Base-by-base conservation (phyloP, 2,888 invertebrate genomes). In the Aquatica leii region DNA sequence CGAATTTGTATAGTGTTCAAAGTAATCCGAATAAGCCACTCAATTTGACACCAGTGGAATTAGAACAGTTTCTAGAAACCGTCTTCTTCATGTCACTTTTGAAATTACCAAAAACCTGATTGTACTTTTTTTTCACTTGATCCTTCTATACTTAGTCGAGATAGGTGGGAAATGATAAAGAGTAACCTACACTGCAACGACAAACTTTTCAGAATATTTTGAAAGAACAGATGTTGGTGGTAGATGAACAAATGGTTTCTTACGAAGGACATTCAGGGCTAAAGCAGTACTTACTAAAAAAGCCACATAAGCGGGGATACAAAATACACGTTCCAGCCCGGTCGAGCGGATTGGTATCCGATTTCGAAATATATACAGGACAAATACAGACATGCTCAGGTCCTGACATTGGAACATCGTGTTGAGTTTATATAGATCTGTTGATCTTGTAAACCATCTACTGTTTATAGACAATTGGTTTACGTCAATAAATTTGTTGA, bases 101-200 rank as follows among this genome's bases (percentile, higher is more conserved):
- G n/a, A n/a, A n/a, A n/a, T n/a, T n/a, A n/a, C n/a, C n/a, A n/a
- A n/a, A n/a, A n/a, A n/a, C n/a, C n/a, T n/a, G n/a, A n/a, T n/a
- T n/a, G n/a, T n/a, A n/a, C n/a, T 54, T 8, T 11, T 54, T 15
- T 54, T 41, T 17, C 24, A 11, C 17, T 54, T 35, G 40, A 34
- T 41, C 8, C 54, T n/a, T n/a, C 17, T 54, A 1, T 2, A 18
- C 37, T 54, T 17, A 37, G 37, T 43, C 11, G 55, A 24, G 18
- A 55, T 40, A 55, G 43, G 24, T 55, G 55, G 55, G 46, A 43
- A 24, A 15, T 43, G 40, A 24, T 55, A 41, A 55, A 55, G 24
- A 24, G 24, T 24, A 24, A 24, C 2, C 6, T 24, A 24, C 24
- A 24, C 24, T 24, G 24, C 6, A 24, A 24, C 24, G 24, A 24